Conservation (phyloP, 2,797 vertebrate genomes). For the Sciurus vulgaris region DNA sequence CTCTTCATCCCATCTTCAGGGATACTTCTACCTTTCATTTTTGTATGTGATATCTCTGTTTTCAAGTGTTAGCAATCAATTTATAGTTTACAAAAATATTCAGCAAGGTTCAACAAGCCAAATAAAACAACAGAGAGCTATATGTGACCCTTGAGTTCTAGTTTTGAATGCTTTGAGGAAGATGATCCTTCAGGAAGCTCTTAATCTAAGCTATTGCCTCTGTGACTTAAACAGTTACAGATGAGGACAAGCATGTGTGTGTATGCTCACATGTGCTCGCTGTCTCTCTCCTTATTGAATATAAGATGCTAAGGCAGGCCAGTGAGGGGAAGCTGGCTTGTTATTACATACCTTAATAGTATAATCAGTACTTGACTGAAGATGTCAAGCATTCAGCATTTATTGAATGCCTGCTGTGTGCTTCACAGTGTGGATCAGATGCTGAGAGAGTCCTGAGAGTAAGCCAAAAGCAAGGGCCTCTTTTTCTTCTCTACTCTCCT, state of each 20-base stretch:
- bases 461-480: slow-evolving; percentile 12
- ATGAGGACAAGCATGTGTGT: not conserved
- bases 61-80: slow-evolving; percentile 57
- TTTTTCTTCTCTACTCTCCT: not conserved
- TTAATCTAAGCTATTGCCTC: slow-evolving; percentile 42
- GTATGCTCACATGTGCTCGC: not conserved
- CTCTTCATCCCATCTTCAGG: not conserved
- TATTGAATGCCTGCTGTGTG: slow-evolving; percentile 56
- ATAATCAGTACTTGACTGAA: slow-evolving; percentile 44
- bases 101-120: slow-evolving; percentile 34
- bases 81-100: slow-evolving; percentile 53
- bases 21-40: slow-evolving; percentile 38
- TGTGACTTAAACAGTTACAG: slow-evolving; percentile 40
- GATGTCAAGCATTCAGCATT: not conserved
- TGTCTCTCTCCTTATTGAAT: not conserved
- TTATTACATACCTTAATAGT: slow-evolving; percentile 25
- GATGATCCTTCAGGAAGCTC: slow-evolving; percentile 42
- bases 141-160: slow-evolving; percentile 4
- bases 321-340: not conserved
- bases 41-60: slow-evolving; percentile 48
- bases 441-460: slow-evolving; percentile 17
- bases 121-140: slow-evolving; percentile 12
- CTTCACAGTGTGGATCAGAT: not conserved
- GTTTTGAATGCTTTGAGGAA: slow-evolving; percentile 41
- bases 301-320: slow-evolving; percentile 1